These are phyloP conservation scores for Chesias legatella DNA, from an alignment of 2,888 invertebrate species.

Conservation along the genomic window DNA sequence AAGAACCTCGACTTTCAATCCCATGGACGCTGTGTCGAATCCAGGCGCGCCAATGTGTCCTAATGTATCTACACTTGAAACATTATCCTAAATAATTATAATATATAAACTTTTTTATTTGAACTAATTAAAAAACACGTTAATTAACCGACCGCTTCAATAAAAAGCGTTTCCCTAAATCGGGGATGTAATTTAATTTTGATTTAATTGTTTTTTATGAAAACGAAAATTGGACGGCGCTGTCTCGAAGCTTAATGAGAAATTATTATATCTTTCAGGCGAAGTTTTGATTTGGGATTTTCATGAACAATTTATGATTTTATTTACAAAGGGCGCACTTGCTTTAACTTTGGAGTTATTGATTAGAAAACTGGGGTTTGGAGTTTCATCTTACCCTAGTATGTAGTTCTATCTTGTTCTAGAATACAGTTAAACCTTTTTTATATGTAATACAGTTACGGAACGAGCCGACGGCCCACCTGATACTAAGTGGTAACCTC, in stretches of 20 bases:
- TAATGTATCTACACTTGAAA: too few species aligned
- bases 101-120: too few species aligned
- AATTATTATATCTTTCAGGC: slow-evolving; percentile 41
- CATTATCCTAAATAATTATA: too few species aligned
- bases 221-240: slow-evolving; percentile 32
- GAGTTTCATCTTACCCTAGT: too few species aligned
- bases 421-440: too few species aligned
- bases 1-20: too few species aligned
- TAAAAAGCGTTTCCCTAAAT: slow-evolving; percentile 35
- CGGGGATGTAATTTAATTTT: slow-evolving; percentile 40
- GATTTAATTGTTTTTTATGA: slow-evolving; percentile 45
- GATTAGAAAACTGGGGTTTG: slow-evolving; percentile 4
- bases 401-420: too few species aligned
- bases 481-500: too few species aligned
- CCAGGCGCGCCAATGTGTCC: too few species aligned
- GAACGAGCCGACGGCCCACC: too few species aligned
- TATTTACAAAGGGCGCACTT: slow-evolving; percentile 28
- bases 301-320: slow-evolving; percentile 33
- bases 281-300: slow-evolving; percentile 41
- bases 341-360: slow-evolving; percentile 13
- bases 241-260: slow-evolving; percentile 37
- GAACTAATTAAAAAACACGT: slow-evolving; percentile 16
- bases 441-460: too few species aligned
- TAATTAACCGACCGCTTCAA: slow-evolving; percentile 25
- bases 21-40: too few species aligned